Conservation (phyloP, 1,140 invertebrate genomes). For the Lasioglossum baleicum region DNA sequence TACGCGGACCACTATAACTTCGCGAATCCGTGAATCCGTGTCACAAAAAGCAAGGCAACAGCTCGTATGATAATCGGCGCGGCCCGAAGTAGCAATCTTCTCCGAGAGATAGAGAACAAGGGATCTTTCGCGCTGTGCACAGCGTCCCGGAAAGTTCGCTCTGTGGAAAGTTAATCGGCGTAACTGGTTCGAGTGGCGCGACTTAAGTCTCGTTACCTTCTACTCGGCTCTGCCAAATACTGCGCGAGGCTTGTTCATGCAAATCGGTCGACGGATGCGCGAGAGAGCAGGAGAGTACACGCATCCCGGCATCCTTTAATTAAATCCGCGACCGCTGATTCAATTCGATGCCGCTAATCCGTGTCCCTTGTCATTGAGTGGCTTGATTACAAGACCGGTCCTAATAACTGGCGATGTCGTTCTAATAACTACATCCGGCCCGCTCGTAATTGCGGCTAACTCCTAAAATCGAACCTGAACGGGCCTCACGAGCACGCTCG, state of each 20-base stretch:
- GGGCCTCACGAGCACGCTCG: conserved; percentile 9
- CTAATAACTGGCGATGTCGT: conserved; percentile 58
- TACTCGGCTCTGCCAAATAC: conserved; percentile 18
- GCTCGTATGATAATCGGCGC: not conserved
- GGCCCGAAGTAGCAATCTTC: not conserved
- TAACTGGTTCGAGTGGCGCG: conserved; percentile 1
- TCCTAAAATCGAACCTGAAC: conserved; percentile 50
- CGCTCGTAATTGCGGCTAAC: conserved; percentile 50
- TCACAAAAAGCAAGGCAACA: no score
- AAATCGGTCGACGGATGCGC: conserved; percentile 46
- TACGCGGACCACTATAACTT: not conserved
- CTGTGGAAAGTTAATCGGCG: not conserved
- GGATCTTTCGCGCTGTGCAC: not conserved
- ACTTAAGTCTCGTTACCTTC: not conserved
- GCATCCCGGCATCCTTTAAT: conserved; percentile 59
- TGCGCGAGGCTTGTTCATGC: conserved; percentile 44
- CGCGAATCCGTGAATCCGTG: not conserved
- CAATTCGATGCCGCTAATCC: conserved; percentile 56
- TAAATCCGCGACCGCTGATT: conserved; percentile 61
- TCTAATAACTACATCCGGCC: conserved; percentile 57
- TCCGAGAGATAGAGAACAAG: not conserved
- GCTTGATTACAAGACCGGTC: conserved; percentile 63
- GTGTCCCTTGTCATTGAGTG: conserved; percentile 58
- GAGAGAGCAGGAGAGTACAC: conserved; percentile 17
- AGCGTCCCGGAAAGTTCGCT: not conserved